Evolutionary conservation across 2,888 invertebrate genomes (phyloP).

Genomic region (Netelia fuscicornis): DNA sequence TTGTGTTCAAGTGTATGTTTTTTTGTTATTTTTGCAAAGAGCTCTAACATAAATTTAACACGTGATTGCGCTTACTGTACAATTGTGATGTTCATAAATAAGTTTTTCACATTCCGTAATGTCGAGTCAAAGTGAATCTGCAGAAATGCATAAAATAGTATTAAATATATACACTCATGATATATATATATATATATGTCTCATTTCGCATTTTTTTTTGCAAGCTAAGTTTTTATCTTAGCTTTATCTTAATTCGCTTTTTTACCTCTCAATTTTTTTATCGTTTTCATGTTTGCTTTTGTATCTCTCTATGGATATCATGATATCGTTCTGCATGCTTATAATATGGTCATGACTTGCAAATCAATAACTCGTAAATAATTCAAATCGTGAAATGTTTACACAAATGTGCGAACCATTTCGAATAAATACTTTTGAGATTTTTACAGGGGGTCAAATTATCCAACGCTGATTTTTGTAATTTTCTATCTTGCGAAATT

Average conservation of each 20-base stretch:
- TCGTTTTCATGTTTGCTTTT: conserved; percentile 8
- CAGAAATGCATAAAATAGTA: conserved; percentile 67
- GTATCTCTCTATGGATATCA: not conserved
- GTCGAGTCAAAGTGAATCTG: conserved; percentile 20
- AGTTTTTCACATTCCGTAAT: conserved; percentile 24
- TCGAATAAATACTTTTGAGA: not conserved
- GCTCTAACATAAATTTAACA: conserved; percentile 3
- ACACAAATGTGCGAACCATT: conserved; percentile 25
- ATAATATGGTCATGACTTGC: conserved; percentile 38
- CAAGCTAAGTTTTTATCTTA: conserved; percentile 56
- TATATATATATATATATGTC: conserved; percentile 54
- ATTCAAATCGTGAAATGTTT: conserved; percentile 47
- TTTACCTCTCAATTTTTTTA: conserved; percentile 11
- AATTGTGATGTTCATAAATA: conserved; percentile 35
- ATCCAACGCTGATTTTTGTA: not conserved
- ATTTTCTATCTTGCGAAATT: not conserved
- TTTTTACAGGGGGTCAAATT: not conserved
- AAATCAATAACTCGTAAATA: conserved; percentile 61
- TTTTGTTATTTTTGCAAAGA: conserved; percentile 17
- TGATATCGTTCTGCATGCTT: conserved; percentile 6
- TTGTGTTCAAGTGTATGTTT: conserved; percentile 13
- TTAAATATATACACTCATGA: conserved; percentile 67
- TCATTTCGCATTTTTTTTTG: conserved; percentile 53
- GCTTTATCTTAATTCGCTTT: conserved; percentile 7
- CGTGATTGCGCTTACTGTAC: conserved; percentile 17